Evolutionary conservation across 2,797 vertebrate genomes (phyloP).

Genomic region (Anguilla megastoma): DNA sequence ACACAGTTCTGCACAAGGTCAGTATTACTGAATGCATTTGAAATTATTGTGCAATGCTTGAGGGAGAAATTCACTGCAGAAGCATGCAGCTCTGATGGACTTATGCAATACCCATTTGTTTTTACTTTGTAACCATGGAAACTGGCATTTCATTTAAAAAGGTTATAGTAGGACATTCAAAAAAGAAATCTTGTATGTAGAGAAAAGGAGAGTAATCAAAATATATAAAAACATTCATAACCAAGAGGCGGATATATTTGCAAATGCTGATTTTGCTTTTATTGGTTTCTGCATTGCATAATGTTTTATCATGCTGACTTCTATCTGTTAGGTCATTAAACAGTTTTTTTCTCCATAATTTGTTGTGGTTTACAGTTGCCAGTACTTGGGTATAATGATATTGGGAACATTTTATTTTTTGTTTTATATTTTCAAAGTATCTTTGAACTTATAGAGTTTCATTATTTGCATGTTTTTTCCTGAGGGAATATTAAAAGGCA

Average conservation of each 20-base stretch:
- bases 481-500: background rate
- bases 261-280: background rate
- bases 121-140: constrained; percentile 30
- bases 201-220: too few relatives aligned
- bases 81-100: background rate
- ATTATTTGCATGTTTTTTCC: background rate
- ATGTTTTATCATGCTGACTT: background rate
- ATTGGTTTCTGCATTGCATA: background rate
- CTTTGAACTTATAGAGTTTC: background rate
- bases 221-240: too few relatives aligned
- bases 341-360: background rate
- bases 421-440: background rate
- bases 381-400: background rate
- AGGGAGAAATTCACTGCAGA: background rate
- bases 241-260: background rate
- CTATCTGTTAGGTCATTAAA: background rate
- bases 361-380: background rate
- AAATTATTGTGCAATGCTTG: background rate
- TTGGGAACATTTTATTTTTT: background rate
- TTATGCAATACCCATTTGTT: constrained; percentile 25
- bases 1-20: background rate
- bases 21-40: background rate
- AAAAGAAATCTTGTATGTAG: too few relatives aligned
- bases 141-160: constrained; percentile 14
- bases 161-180: background rate